Evolutionary conservation across 2,113 vertebrate genomes (phyloP), one percentile per base, ranked within the genome.

Genomic region (Ellobius talpinus): DNA sequence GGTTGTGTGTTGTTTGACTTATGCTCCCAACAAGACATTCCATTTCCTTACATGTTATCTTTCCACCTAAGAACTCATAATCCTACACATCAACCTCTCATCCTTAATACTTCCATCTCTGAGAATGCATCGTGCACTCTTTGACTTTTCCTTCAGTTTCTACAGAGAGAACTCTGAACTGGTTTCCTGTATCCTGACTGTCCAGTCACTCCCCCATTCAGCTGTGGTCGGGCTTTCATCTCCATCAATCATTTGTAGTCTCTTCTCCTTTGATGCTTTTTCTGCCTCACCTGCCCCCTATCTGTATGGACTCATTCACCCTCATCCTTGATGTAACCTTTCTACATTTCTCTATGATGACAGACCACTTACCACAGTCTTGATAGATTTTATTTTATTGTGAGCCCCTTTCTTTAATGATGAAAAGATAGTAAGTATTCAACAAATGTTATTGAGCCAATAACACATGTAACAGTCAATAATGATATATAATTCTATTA

Each of bases 1-100:
- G 77, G 87, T 89, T 82, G 66, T 68, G 66, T 94, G 94, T 95
- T 93, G 52, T 29, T 77, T 89, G 72, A 82, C 58, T 93, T 91
- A 33, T 26, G 50, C 85, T 88, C 47, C 66, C 12, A 55, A 36
- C 21, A 66, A 91, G 87, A 84, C 52, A 14, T 89, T 50, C 36
- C 14, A 86, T 92, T 95, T 82, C n/a, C 70, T 77, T 85, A 90
- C 29, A 50, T 89, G 45, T 17, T 96, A 81, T 5, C 7, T 91
- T 87, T 42, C 45, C 8, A 87, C 65, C 36, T 23, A 29, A 90
- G 87, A 85, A 76, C 63, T 24, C 87, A n/a, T 79, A 36, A 89
- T 45, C 23, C 19, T 11, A 68, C 6, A 7, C 68, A 72, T 21
- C 70, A 74, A 92, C 74, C 81, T 93, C 79, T 79, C 63, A 79